Evolutionary conservation across 1,140 invertebrate genomes (phyloP), one percentile per base, ranked within the genome.

Genomic region (Mycetomoellerius zeteki): DNA sequence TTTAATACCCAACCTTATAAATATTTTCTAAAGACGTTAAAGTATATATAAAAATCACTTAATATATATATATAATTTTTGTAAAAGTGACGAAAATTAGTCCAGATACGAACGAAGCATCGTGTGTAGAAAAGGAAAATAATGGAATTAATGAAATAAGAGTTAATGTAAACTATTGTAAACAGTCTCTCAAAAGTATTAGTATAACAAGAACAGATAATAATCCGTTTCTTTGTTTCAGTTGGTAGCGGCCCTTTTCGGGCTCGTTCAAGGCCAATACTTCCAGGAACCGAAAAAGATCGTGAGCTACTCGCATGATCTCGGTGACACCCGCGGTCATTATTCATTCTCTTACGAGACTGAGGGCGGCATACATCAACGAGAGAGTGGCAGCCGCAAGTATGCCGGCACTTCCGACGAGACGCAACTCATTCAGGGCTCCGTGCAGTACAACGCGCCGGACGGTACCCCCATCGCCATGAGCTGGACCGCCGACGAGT

Each of bases 361-460:
- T 6, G 95, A 94, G n/a, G 96, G 96, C 65, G 96, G 96, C 0
- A 96, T 96, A 27, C 64, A 94, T 1, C 95, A 95, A 47, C 91
- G 93, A 16, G 96, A 96, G 85, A 90, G 91, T 12, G 96, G 96
- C 0, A 93, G 89, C 12, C 89, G 96, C 30, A 96, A 96, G 33
- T 96, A 96, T 82, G 93, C 93, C 0, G 95, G 95, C 10, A 95
- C 95, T 0, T 88, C 94, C 54, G 93, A 95, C 64, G 95, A 95
- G 71, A 93, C 94, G 0, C 95, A 96, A 58, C 73, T 95, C 52
- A 96, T 96, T 52, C 95, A 96, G 86, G 96, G 96, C 10, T 95
- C 95, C 0, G 96, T 96, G 21, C 95, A 96, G 73, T 96, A 96
- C 91, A 96, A 96, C 56, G 95, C 95, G 4, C 96, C 96, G 0